Percentiles rank a stretch among this genome's conserved stretches.
Evolutionary conservation across 37 sponge, comb jelly and placozoan genomes (phyloP).

Genomic region (Cliona cf. orientalis): DNA sequence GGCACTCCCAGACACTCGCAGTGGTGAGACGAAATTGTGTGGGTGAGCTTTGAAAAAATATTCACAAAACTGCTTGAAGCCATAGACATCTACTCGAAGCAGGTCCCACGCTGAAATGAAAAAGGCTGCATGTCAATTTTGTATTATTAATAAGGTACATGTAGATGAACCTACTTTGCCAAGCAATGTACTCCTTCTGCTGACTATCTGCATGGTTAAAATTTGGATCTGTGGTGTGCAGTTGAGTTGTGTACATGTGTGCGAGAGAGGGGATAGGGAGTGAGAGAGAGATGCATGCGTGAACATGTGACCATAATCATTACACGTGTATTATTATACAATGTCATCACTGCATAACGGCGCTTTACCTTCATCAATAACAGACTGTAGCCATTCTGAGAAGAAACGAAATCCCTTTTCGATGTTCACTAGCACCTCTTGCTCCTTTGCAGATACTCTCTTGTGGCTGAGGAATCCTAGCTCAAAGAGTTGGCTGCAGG

Average conservation of each 20-base stretch:
- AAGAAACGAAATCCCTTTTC: slow-evolving; percentile 35
- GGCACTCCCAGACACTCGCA: slow-evolving; percentile 30
- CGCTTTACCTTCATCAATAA: slow-evolving; percentile 15
- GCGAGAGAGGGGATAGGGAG: not conserved
- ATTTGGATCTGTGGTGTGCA: not conserved
- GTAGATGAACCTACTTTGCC: slow-evolving; percentile 40
- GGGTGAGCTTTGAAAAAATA: slow-evolving; percentile 10
- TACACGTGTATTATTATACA: too few species aligned
- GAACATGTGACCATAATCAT: not conserved
- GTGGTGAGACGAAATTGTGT: not conserved
- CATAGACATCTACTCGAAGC: slow-evolving; percentile 6
- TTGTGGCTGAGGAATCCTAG: slow-evolving; percentile 14
- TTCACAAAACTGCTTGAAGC: slow-evolving; percentile 13
- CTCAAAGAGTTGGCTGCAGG: slow-evolving; percentile 43
- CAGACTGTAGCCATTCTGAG: not conserved
- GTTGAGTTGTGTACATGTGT: not conserved
- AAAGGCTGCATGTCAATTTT: not conserved
- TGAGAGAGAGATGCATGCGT: not conserved
- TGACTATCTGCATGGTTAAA: not conserved
- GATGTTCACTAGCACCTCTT: not conserved
- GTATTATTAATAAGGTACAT: not conserved
- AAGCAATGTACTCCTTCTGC: slow-evolving; percentile 13
- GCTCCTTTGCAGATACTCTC: not conserved
- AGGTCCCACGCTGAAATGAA: slow-evolving; percentile 38
- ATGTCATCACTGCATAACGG: too few species aligned